These are phyloP conservation scores for Paradoxurus hermaphroditus DNA, from an alignment of 2,113 vertebrate genomes.

Conservation along the genomic window DNA sequence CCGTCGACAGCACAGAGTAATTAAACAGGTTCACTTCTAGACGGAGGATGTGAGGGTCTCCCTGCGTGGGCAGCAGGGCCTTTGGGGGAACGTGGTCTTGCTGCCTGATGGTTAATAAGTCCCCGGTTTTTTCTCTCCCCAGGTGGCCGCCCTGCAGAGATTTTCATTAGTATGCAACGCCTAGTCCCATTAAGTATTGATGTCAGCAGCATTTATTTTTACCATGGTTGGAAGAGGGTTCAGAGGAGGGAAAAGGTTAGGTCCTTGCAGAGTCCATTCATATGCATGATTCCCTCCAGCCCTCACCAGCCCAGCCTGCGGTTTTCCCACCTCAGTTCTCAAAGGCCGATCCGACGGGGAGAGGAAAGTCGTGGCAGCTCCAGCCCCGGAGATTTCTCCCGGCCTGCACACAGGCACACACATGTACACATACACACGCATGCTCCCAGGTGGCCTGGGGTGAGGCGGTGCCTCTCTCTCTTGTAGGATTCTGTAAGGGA, in stretches of 20 bases:
- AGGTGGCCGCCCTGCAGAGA: conserved; percentile 17
- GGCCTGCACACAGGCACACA: background rate
- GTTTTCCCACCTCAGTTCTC: conserved; percentile 32
- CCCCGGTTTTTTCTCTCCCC: background rate
- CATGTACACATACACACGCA: rapidly evolving
- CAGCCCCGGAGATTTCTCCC: background rate
- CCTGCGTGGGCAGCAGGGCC: background rate
- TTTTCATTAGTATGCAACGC: background rate
- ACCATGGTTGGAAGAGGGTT: background rate
- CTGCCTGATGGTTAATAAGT: background rate
- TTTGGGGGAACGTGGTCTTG: background rate
- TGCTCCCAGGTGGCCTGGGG: background rate
- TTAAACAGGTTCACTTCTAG: background rate
- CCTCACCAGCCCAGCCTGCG: conserved; percentile 45
- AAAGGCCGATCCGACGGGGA: background rate
- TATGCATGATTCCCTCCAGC: conserved; percentile 65
- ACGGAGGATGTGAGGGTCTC: background rate
- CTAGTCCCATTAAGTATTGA: conserved; percentile 73
- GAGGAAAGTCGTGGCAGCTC: background rate
- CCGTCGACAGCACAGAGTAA: background rate
- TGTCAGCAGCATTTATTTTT: conserved; percentile 70
- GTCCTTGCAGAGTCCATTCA: conserved; percentile 55
- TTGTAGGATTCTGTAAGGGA: background rate
- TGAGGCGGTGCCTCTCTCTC: background rate
- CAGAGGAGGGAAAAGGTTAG: conserved; percentile 75